A percentile compares a stretch with the other conserved stretches of the same genome.
These are phyloP conservation scores for Lacerta agilis DNA, from an alignment of 2,797 vertebrate species.

Conservation along the genomic window DNA sequence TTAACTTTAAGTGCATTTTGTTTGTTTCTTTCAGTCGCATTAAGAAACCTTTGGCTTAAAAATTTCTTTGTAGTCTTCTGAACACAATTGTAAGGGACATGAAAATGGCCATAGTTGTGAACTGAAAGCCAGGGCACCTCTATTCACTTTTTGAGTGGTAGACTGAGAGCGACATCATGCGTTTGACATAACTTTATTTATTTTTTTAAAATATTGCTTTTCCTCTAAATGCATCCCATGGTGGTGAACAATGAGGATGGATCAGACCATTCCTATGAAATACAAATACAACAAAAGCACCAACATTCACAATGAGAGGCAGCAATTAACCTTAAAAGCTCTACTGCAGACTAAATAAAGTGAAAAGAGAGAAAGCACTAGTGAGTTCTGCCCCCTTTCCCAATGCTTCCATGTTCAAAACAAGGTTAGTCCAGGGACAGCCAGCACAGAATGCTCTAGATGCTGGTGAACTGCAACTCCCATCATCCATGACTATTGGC, in stretches of 20 bases:
- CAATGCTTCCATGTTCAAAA: not conserved
- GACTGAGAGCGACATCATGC: not conserved
- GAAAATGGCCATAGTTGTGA: not conserved
- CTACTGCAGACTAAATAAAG: not conserved
- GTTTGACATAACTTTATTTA: not conserved
- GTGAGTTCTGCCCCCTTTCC: not conserved
- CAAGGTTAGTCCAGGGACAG: too few relatives aligned
- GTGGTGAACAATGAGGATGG: too few relatives aligned
- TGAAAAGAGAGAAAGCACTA: not conserved
- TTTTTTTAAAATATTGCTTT: too few relatives aligned
- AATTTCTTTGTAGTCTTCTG: constrained; percentile 35
- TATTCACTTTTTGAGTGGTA: not conserved
- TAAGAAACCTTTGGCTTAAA: constrained; percentile 23
- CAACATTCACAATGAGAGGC: too few relatives aligned
- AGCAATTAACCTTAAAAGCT: too few relatives aligned
- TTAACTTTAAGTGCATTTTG: constrained; percentile 31
- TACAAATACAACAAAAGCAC: too few relatives aligned
- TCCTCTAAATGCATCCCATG: too few relatives aligned
- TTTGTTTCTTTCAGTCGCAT: constrained; percentile 18
- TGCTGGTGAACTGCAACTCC: too few relatives aligned
- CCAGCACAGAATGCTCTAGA: too few relatives aligned
- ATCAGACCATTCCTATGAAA: too few relatives aligned
- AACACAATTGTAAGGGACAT: not conserved
- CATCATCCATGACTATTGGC: too few relatives aligned
- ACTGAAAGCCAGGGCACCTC: not conserved